Evolutionary conservation across 2,113 vertebrate species (phyloP), one percentile per base, ranked within the genome.

Genomic region (Bubo blakistoni): DNA sequence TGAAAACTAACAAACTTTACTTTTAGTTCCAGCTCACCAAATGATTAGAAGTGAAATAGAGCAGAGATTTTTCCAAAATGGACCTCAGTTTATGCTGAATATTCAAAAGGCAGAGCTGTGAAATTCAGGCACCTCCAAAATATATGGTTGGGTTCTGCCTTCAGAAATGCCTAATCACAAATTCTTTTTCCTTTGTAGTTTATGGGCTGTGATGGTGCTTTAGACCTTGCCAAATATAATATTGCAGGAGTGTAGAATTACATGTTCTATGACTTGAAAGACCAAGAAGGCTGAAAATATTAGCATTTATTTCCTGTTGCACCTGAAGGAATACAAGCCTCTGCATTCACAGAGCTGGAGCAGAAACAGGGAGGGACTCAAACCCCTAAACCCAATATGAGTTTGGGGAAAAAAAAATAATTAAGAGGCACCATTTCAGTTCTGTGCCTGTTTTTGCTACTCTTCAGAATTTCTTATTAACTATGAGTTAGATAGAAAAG

Each of bases 181-280:
- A 51, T 90, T 92, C 30, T 86, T 93, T 94, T 96, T 47, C 70
- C 82, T 97, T 90, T 88, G 76, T 93, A 57, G 65, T 95, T 97
- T 95, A 94, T 83, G 67, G 61, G 59, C 84, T 95, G 46, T 82
- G 66, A 82, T 87, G 59, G 49, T 81, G 51, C 62, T 91, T 65
- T 70, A 95, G 94, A 71, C 44, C 27, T 90, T 93, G 92, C 92
- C 93, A 96, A 77, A 91, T 93, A 85, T 32, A 96, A 92, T 93
- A 81, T 94, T 90, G n/a, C 69, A 94, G 66, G 61, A 95, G 72
- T 29, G 38, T 70, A 66, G 90, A 87, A 73, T 93, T 96, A 26
- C 85, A 54, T 81, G 42, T 93, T 86, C 86, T 55, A 29, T 83
- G 52, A 67, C 67, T 88, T 95, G 54, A 92, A 95, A 96, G 82